phyloP scores from a whole-genome alignment of 2,888 invertebrate genomes.

The Sycophila texana region DNA sequence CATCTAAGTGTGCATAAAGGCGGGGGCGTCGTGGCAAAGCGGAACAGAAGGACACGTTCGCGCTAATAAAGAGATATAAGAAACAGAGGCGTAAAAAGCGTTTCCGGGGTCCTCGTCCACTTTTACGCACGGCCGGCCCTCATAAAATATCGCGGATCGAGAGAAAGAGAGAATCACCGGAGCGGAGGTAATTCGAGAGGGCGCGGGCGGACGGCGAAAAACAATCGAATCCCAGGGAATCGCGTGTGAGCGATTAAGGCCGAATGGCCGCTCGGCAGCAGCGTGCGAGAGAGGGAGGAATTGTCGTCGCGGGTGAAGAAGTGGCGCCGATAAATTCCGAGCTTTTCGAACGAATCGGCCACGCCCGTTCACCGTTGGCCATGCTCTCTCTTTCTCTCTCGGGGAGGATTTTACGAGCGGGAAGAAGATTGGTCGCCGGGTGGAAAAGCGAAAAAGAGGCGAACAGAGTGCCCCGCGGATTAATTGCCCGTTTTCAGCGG shows the following conservation, averaged over 20 bases:
- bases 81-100: constrained; percentile 4
- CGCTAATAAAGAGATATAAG: not conserved
- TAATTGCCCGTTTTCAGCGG: constrained; percentile 65
- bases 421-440: constrained; percentile 60
- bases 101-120: not conserved
- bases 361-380: constrained; percentile 46
- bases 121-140: constrained; percentile 10
- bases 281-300: constrained; percentile 46
- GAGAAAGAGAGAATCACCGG: constrained; percentile 19
- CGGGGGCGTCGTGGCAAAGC: not conserved
- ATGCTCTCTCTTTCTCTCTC: no score
- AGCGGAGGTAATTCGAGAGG: constrained; percentile 27
- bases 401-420: constrained; percentile 52
- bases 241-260: constrained; percentile 49
- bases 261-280: constrained; percentile 10
- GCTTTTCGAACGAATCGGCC: constrained; percentile 20
- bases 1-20: not conserved
- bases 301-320: constrained; percentile 47
- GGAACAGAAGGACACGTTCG: not conserved
- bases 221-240: constrained; percentile 49
- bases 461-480: constrained; percentile 59
- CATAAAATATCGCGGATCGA: not conserved
- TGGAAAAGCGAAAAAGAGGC: constrained; percentile 49
- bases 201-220: constrained; percentile 20
- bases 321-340: constrained; percentile 48